Evolutionary conservation across 2,888 invertebrate species (phyloP).

Genomic region (Himalopsyche tibetana): DNA sequence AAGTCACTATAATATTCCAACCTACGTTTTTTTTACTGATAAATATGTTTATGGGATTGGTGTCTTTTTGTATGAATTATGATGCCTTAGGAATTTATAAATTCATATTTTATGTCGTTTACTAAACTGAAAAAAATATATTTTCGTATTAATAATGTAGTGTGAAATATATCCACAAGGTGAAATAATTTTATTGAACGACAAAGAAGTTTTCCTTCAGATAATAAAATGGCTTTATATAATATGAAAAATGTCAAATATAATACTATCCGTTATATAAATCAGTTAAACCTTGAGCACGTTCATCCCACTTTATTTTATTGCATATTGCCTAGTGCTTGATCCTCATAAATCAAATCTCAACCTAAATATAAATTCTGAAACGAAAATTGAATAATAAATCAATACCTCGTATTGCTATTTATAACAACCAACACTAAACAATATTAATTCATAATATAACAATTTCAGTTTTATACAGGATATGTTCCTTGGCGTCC

Average conservation of each 20-base stretch:
- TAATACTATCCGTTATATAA: constrained; percentile 17
- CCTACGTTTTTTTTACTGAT: too few relatives aligned
- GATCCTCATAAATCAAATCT: background rate
- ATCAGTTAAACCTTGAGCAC: background rate
- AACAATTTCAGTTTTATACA: too few relatives aligned
- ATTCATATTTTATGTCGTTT: background rate
- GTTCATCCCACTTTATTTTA: constrained; percentile 22
- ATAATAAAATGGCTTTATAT: constrained; percentile 3
- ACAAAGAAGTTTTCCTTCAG: constrained; percentile 17
- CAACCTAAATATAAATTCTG: too few relatives aligned
- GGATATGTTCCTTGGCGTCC: too few relatives aligned
- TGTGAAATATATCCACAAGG: background rate
- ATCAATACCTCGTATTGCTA: too few relatives aligned
- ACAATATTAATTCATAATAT: too few relatives aligned
- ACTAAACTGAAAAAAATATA: background rate
- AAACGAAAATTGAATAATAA: too few relatives aligned
- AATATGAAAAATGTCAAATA: constrained; percentile 35
- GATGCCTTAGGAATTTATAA: background rate
- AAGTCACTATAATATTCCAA: too few relatives aligned
- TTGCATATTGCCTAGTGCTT: background rate
- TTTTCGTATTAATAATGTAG: background rate
- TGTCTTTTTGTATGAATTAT: too few relatives aligned
- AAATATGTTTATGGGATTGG: too few relatives aligned
- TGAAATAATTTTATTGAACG: background rate
- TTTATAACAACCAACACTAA: too few relatives aligned